A percentile compares a stretch with the other conserved stretches of the same genome.
phyloP scores from a whole-genome alignment of 1,140 invertebrate species.

The Pararge aegeria region DNA sequence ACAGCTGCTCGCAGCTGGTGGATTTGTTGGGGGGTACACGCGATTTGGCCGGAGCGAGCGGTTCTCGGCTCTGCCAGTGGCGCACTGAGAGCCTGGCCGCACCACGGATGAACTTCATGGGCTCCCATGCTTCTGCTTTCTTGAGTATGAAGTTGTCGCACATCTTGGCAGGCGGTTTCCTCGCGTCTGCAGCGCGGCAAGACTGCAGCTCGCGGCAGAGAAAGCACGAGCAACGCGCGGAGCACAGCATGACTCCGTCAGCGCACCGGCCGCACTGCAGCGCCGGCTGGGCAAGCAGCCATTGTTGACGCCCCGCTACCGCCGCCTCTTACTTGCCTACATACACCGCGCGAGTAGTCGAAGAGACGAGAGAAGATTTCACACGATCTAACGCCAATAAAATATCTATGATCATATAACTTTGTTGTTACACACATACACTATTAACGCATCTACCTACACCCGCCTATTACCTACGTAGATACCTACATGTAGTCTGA shows the following conservation, averaged over 20 bases:
- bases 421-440: too few species aligned
- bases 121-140: conserved; percentile 79
- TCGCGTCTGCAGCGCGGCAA: conserved; percentile 65
- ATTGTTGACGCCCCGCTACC: conserved; percentile 45
- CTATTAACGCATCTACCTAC: too few species aligned
- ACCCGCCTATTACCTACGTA: too few species aligned
- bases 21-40: conserved; percentile 69
- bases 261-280: conserved; percentile 62
- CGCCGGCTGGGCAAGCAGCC: conserved; percentile 41
- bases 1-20: conserved; percentile 77
- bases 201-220: conserved; percentile 81
- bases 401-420: too few species aligned
- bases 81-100: conserved; percentile 74
- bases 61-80: conserved; percentile 74
- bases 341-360: conserved; percentile 31
- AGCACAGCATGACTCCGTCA: conserved; percentile 76
- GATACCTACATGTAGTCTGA: too few species aligned
- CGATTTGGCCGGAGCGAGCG: conserved; percentile 50
- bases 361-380: background rate
- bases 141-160: conserved; percentile 81
- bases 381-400: background rate
- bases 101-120: conserved; percentile 78
- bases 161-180: conserved; percentile 67
- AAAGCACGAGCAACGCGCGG: conserved; percentile 80
- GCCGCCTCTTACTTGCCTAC: conserved; percentile 37